Percentiles rank a stretch among this genome's conserved stretches.
Conservation (phyloP, 2,797 vertebrate genomes). For the Enteromius thamalakanensis region DNA sequence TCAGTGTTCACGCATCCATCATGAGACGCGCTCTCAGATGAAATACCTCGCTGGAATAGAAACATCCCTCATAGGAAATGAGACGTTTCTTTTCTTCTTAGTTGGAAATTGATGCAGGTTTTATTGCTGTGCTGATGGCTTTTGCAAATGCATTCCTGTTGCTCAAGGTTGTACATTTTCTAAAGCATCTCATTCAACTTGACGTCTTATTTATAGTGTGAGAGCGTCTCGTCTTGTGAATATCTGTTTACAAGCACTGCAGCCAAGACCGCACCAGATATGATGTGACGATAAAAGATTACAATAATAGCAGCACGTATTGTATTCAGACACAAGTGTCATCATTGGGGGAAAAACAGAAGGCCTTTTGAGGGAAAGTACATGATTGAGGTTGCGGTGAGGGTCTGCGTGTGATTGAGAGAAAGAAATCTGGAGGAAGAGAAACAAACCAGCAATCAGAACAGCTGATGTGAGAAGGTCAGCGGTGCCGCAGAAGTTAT, state of each 20-base stretch:
- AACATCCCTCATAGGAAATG: not conserved
- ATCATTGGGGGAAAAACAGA: not conserved
- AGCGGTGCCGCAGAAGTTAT: conserved; percentile 17
- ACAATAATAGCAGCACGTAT: conserved; percentile 1
- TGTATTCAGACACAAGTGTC: not conserved
- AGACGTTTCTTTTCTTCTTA: conserved; percentile 13
- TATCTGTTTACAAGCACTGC: not conserved
- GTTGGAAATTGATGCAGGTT: not conserved
- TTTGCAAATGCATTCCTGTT: conserved; percentile 5
- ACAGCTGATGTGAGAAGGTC: conserved; percentile 13
- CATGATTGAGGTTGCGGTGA: conserved; percentile 1
- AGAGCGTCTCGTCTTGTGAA: not conserved
- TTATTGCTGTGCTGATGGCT: not conserved
- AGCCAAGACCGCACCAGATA: not conserved
- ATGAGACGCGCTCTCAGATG: not conserved
- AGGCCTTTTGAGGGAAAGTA: conserved; percentile 4
- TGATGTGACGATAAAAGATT: conserved; percentile 10
- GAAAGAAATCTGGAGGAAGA: conserved; percentile 11
- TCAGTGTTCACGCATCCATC: conserved; percentile 9
- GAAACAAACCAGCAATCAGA: not conserved
- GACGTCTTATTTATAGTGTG: not conserved
- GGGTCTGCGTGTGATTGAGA: conserved; percentile 14
- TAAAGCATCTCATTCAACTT: not conserved
- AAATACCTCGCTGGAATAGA: not conserved
- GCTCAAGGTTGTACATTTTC: conserved; percentile 20